A percentile compares a stretch with the other conserved stretches of the same genome.
phyloP scores from a whole-genome alignment of 2,888 invertebrate genomes.

The Heteromyza rotundicornis region DNA sequence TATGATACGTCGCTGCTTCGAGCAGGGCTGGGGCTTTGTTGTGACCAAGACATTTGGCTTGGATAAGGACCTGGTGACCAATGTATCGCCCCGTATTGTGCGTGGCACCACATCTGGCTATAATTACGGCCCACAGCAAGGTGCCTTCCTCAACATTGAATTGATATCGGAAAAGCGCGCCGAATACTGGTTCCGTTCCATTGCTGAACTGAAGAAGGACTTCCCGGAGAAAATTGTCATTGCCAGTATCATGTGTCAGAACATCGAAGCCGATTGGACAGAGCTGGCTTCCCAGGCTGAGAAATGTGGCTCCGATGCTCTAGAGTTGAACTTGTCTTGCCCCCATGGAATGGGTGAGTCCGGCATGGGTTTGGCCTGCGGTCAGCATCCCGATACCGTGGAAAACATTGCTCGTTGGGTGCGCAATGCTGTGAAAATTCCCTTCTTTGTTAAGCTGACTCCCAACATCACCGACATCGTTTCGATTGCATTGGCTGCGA shows the following conservation, averaged over 20 bases:
- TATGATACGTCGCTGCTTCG: conserved; percentile 94
- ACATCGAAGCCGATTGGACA: conserved; percentile 87
- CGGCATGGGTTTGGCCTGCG: conserved; percentile 98
- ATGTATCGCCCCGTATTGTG: conserved; percentile 96
- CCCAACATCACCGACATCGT: conserved; percentile 97
- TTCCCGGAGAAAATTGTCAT: conserved; percentile 91
- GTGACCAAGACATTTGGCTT: conserved; percentile 96
- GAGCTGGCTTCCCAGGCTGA: conserved; percentile 79
- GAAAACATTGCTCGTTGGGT: conserved; percentile 92
- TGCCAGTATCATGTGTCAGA: conserved; percentile 95
- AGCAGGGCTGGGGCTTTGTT: conserved; percentile 97
- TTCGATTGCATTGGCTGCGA: conserved; percentile 85
- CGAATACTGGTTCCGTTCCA: conserved; percentile 90
- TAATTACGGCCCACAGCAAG: conserved; percentile 93
- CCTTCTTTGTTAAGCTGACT: conserved; percentile 96
- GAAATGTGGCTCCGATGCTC: conserved; percentile 87
- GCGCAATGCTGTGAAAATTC: conserved; percentile 81
- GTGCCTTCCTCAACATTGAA: conserved; percentile 96
- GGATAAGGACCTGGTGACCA: conserved; percentile 95
- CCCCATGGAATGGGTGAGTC: conserved; percentile 99
- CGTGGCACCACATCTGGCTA: conserved; percentile 92
- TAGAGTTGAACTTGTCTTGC: conserved; percentile 96
- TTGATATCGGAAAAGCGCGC: conserved; percentile 96
- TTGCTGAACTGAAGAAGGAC: conserved; percentile 87
- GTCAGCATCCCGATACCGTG: conserved; percentile 91